Percentiles rank a stretch among this genome's conserved stretches.
phyloP scores from a whole-genome alignment of 1,140 invertebrate genomes.

The Calephelis nemesis region DNA sequence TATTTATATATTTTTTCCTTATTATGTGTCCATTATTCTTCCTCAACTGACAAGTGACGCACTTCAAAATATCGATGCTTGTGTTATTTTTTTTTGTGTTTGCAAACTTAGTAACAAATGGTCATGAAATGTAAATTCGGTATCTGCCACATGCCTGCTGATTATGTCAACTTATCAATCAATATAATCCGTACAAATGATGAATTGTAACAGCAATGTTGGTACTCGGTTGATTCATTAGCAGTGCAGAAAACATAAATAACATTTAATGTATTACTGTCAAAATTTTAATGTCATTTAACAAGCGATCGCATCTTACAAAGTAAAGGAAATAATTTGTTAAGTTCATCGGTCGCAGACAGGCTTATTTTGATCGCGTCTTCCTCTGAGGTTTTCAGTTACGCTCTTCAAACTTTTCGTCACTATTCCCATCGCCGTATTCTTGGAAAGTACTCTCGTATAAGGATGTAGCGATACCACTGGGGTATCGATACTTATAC shows the following conservation, averaged over 20 bases:
- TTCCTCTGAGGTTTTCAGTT: conserved; percentile 53
- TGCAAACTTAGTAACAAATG: no score
- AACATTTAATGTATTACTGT: conserved; percentile 6
- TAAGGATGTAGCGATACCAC: neutral
- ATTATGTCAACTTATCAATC: neutral
- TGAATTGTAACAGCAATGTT: neutral
- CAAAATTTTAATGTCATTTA: conserved; percentile 25
- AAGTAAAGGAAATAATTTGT: conserved; percentile 35
- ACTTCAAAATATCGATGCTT: no score
- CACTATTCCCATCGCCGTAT: conserved; percentile 52
- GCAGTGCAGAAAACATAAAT: conserved; percentile 1
- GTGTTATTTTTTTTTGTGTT: no score
- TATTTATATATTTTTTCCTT: no score
- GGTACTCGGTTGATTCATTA: neutral
- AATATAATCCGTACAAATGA: neutral
- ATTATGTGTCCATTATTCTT: no score
- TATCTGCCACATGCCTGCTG: no score
- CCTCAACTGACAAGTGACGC: no score
- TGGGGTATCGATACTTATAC: no score
- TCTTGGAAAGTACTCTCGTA: conserved; percentile 48
- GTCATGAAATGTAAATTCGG: no score
- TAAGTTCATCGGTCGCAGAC: conserved; percentile 38
- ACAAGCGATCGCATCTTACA: conserved; percentile 27
- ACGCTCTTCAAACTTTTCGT: conserved; percentile 52
- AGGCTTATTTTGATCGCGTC: conserved; percentile 47